These are phyloP conservation scores for Coptodon rendalli DNA, from an alignment of 2,113 vertebrate genomes.

Conservation along the genomic window DNA sequence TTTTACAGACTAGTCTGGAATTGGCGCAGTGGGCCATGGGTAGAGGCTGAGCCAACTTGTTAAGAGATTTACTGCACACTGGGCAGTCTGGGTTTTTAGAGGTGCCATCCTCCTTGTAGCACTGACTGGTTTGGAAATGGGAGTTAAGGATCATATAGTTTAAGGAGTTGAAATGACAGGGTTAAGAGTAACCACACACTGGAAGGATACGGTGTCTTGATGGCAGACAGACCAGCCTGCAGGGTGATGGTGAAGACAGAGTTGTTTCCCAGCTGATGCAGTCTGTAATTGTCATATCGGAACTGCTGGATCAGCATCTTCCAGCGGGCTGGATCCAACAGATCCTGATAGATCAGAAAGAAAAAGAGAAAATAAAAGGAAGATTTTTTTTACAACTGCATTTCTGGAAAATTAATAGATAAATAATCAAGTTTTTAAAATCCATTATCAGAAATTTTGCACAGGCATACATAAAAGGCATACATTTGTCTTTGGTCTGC, in stretches of 20 bases:
- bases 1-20: slow-evolving; percentile 98
- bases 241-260: slow-evolving; percentile 98
- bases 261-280: slow-evolving; percentile 98
- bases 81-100: slow-evolving; percentile 98
- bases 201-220: slow-evolving; percentile 97
- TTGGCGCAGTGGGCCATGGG: slow-evolving; percentile 99
- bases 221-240: slow-evolving; percentile 96
- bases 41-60: slow-evolving; percentile 95
- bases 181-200: not conserved
- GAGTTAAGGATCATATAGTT: slow-evolving; percentile 35
- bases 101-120: slow-evolving; percentile 97
- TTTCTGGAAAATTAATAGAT: fast-evolving
- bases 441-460: not conserved
- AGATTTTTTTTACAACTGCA: not conserved
- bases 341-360: slow-evolving; percentile 76
- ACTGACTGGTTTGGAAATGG: slow-evolving; percentile 78
- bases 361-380: not conserved
- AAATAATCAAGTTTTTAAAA: fast-evolving
- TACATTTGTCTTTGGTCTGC: not conserved
- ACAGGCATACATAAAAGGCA: not conserved
- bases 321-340: slow-evolving; percentile 97
- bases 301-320: slow-evolving; percentile 99
- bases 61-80: slow-evolving; percentile 97
- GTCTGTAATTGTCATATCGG: slow-evolving; percentile 98
- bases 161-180: not conserved